Evolutionary conservation across 2,113 vertebrate genomes (phyloP).

Genomic region (Rattus norvegicus): GRCr8 NC_086024.1:131637501-131638000

Average conservation of each 20-base stretch:
- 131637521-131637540: neutral
- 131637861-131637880: rapidly evolving
- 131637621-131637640: neutral
- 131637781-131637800: rapidly evolving
- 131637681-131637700: neutral
- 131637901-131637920: neutral
- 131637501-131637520: neutral
- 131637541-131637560: neutral
- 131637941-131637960: neutral
- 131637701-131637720: neutral
- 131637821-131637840: rapidly evolving
- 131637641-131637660: neutral
- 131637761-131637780: rapidly evolving
- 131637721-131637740: neutral
- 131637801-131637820: neutral
- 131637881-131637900: neutral
- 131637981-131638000: neutral
- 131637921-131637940: neutral
- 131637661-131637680: neutral
- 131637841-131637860: rapidly evolving
- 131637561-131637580: neutral
- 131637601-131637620: neutral
- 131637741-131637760: neutral
- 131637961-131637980: neutral
- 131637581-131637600: neutral